phyloP scores from a whole-genome alignment of 2,888 invertebrate species.

The Eupelmus urozonus region DNA sequence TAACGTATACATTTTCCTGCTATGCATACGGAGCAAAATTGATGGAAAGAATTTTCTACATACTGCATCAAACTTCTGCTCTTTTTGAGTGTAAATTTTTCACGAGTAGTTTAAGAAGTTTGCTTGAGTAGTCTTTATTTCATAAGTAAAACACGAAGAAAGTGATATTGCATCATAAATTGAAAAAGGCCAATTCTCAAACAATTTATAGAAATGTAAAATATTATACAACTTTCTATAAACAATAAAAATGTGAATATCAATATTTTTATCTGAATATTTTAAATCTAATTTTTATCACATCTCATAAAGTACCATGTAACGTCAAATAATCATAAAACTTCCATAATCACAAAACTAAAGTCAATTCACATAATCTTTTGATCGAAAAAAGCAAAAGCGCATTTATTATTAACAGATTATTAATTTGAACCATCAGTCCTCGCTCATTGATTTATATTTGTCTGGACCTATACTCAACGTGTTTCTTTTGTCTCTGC shows the following conservation, averaged over 20 bases:
- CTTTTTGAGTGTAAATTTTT: conserved; percentile 42
- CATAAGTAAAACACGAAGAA: not conserved
- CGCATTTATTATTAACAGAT: not conserved
- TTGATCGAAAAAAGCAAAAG: not conserved
- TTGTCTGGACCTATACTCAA: not conserved
- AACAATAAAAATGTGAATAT: no score
- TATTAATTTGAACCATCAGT: conserved; percentile 7
- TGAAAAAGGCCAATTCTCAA: no score
- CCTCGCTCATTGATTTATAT: not conserved
- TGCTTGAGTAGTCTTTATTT: not conserved
- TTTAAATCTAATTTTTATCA: no score
- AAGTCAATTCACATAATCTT: no score
- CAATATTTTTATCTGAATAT: no score
- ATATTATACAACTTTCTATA: no score
- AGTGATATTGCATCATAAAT: not conserved
- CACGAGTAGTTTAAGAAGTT: conserved; percentile 18
- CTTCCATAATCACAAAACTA: no score
- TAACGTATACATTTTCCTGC: conserved; percentile 2
- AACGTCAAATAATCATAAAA: no score
- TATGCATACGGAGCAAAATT: conserved; percentile 17
- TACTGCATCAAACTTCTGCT: conserved; percentile 41
- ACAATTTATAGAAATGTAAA: no score
- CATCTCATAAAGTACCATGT: no score
- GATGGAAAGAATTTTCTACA: conserved; percentile 43
- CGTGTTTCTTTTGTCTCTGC: not conserved